Evolutionary conservation across 2,113 vertebrate species (phyloP).

Genomic region (Chionis minor): DNA sequence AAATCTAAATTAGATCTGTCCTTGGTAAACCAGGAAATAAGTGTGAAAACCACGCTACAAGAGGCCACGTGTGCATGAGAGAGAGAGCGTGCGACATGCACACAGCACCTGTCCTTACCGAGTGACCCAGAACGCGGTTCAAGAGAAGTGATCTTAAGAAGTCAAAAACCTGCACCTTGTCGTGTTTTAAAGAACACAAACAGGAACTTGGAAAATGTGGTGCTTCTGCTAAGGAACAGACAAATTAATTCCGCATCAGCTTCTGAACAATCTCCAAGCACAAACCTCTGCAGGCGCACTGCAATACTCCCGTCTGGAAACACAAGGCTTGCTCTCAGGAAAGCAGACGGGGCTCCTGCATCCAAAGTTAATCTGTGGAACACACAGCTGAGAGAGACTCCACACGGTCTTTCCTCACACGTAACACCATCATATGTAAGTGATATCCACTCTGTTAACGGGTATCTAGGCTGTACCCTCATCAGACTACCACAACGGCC

Average conservation of each 20-base stretch:
- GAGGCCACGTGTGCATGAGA: accelerated
- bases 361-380: background rate
- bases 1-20: background rate
- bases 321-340: background rate
- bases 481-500: background rate
- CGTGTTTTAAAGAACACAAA: background rate
- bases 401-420: background rate
- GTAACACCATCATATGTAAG: background rate
- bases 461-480: background rate
- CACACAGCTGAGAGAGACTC: background rate
- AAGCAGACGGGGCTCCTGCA: background rate
- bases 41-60: background rate
- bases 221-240: background rate
- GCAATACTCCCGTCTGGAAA: background rate
- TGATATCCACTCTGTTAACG: background rate
- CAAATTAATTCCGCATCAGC: background rate
- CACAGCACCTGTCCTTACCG: accelerated
- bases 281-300: background rate
- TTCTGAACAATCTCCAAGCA: background rate
- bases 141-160: background rate
- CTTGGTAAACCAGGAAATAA: background rate
- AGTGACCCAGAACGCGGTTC: accelerated
- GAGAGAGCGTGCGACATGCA: accelerated
- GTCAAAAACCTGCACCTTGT: background rate
- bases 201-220: background rate